Evolutionary conservation across 64 coral and sea anemone genomes (phyloP), one percentile per base, ranked within the genome.

Genomic region (Astreopora myriophthalma): DNA sequence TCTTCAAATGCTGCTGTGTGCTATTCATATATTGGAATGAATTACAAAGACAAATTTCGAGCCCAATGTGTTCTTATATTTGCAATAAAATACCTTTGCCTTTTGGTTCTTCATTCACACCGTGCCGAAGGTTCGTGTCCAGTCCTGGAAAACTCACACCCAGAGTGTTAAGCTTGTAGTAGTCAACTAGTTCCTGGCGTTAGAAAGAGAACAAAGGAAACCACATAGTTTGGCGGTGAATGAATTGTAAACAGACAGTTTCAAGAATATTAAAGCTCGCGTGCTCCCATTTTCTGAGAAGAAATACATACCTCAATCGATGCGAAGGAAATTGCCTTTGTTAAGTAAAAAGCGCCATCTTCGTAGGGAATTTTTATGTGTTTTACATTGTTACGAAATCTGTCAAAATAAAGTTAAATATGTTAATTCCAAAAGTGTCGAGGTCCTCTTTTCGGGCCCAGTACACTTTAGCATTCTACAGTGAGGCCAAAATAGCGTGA

Each of bases 91-190:
- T 74, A 99, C 97, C 93, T 95, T 93, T 92, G 0, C 28, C 34
- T 90, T 90, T 88, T 48, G 76, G 77, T 9, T 93, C 87, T 91
- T 98, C 96, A 29, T 93, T 87, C 25, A 99, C 85, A 7, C 97
- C 97, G 60, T 80, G 85, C 69, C 94, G 90, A 57, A 99, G 72
- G 36, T 86, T 95, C 0, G 97, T 99, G 87, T 99, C 97, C 1
- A 99, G 94, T 22, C 97, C 97, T 35, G 97, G 93, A 91, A 99
- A 99, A 93, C 96, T 99, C 34, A 99, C 97, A 39, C 97, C 94
- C 8, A 99, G 85, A 10, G 97, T 99, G 80, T 99, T 95, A 7
- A 73, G 55, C 52, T 92, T 92, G 90, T 99, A 99, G 66, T 99
- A 99, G 19, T 95, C 87, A 61, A 99, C 73, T 69, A 99, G 74